Evolutionary conservation across 2,113 vertebrate species (phyloP).

Genomic region (Elgaria multicarinata): DNA sequence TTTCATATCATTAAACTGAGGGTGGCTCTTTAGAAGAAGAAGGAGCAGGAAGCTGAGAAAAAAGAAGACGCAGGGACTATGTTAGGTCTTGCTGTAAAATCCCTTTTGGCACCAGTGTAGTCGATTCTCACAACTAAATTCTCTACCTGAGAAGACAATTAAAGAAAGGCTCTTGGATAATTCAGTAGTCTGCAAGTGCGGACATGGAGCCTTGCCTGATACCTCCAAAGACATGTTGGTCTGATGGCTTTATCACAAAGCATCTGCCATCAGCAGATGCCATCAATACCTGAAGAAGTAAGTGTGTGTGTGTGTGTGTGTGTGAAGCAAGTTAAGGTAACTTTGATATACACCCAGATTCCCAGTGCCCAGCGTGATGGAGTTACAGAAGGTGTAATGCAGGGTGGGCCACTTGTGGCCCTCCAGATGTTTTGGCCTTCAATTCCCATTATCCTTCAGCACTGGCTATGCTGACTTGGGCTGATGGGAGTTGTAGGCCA

Average conservation of each 20-base stretch:
- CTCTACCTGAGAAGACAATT: constrained; percentile 76
- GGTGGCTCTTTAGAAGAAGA: constrained; percentile 64
- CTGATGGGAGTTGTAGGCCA: background rate
- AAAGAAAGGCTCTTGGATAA: constrained; percentile 71
- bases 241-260: constrained; percentile 70
- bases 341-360: constrained; percentile 14
- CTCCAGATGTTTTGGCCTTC: too few relatives aligned
- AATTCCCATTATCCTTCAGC: too few relatives aligned
- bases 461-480: too few relatives aligned
- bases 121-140: constrained; percentile 67
- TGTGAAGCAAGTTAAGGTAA: constrained; percentile 28
- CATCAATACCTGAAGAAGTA: constrained; percentile 64
- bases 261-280: constrained; percentile 71
- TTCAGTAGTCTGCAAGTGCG: constrained; percentile 66
- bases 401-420: background rate
- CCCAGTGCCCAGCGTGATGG: constrained; percentile 5
- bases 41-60: background rate
- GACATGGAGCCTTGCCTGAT: constrained; percentile 62
- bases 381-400: background rate
- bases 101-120: constrained; percentile 63
- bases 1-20: constrained; percentile 69
- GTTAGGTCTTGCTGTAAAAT: constrained; percentile 66
- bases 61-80: constrained; percentile 16
- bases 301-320: constrained; percentile 41
- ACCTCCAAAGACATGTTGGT: constrained; percentile 70